Conservation (phyloP, 2,797 vertebrate species). For the Semotilus atromaculatus region DNA sequence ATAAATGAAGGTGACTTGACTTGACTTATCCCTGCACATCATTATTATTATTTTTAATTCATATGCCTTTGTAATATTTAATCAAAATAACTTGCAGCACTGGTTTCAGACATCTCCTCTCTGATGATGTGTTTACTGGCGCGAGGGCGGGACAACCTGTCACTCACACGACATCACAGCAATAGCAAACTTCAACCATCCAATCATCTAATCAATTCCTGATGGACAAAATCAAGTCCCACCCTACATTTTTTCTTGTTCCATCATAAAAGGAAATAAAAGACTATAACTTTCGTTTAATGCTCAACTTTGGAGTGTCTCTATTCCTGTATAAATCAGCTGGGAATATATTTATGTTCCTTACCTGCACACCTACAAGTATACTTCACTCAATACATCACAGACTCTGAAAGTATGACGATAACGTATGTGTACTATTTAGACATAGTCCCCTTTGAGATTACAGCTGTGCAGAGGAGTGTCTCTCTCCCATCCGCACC, state of each 20-base stretch:
- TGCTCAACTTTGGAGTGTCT: not conserved
- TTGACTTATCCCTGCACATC: not conserved
- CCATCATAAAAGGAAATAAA: not conserved
- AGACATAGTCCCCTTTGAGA: slow-evolving; percentile 11
- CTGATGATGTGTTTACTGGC: not conserved
- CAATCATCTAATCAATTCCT: not conserved
- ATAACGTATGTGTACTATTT: not conserved
- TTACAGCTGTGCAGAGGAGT: not conserved
- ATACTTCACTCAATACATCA: not conserved
- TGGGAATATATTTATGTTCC: too few relatives aligned
- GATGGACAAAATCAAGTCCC: not conserved
- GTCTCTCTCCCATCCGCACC: not conserved
- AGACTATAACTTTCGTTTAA: too few relatives aligned
- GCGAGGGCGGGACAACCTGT: not conserved
- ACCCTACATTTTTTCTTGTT: not conserved
- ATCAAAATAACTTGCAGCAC: not conserved
- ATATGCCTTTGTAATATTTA: not conserved
- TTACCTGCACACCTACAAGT: too few relatives aligned
- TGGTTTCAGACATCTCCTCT: not conserved
- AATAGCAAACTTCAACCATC: not conserved
- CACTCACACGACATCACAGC: not conserved
- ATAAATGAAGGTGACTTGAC: not conserved
- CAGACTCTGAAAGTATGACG: not conserved
- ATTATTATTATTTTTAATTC: not conserved
- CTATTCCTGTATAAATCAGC: not conserved